These are phyloP conservation scores for Chironomus striatipennis DNA, from an alignment of 1,140 invertebrate genomes.

Conservation along the genomic window DNA sequence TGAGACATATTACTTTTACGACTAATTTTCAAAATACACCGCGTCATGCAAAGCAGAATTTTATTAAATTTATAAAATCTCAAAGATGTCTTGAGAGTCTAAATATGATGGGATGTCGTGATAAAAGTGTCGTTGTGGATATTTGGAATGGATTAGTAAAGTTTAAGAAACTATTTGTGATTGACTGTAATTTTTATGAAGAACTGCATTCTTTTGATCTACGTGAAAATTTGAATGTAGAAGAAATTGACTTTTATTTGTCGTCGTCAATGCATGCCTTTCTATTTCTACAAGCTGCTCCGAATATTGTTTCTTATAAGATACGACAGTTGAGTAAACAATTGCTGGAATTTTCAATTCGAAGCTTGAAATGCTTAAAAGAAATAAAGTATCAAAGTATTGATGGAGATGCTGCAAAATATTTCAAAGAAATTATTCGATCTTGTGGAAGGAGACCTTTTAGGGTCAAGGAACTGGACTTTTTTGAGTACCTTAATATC, in stretches of 20 bases:
- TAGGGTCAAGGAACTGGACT: background rate
- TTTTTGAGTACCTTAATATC: background rate
- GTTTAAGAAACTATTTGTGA: background rate
- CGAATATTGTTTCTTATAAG: background rate
- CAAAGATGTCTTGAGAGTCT: background rate
- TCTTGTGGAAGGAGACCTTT: background rate
- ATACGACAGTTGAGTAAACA: background rate
- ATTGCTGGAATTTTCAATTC: background rate
- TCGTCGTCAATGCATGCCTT: background rate
- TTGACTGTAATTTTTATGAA: background rate
- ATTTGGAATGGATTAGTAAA: background rate
- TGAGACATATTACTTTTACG: background rate
- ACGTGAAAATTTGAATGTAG: background rate
- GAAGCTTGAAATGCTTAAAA: background rate
- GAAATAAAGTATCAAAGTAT: constrained; percentile 14
- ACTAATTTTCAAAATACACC: background rate
- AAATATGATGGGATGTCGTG: background rate
- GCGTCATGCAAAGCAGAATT: background rate
- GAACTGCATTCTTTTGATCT: background rate
- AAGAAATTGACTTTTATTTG: constrained; percentile 9
- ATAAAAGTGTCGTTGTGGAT: background rate
- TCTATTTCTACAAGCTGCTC: background rate
- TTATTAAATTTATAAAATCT: constrained; percentile 3
- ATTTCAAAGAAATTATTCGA: background rate
- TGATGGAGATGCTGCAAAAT: background rate